Percentiles rank a stretch among this genome's conserved stretches.
These are phyloP conservation scores for Nematolebias whitei DNA, from an alignment of 2,113 vertebrate genomes.

Conservation along the genomic window DNA sequence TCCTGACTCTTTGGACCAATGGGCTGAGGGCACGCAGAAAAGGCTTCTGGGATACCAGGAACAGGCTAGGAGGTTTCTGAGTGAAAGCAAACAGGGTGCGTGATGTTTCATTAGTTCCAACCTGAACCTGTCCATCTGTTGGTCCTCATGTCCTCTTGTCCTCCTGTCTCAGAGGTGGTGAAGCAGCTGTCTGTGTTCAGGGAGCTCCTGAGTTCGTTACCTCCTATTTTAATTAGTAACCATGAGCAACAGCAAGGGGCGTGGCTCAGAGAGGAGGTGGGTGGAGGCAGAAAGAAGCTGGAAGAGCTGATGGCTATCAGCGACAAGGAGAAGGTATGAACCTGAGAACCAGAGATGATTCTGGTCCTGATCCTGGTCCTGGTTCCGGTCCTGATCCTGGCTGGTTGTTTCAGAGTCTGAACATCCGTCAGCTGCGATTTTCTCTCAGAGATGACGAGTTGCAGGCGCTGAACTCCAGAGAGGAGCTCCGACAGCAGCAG, in stretches of 20 bases:
- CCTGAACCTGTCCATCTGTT: not conserved
- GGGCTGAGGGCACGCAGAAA: slow-evolving; percentile 49
- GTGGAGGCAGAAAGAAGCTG: slow-evolving; percentile 27
- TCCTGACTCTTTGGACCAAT: slow-evolving; percentile 50
- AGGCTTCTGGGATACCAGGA: slow-evolving; percentile 68
- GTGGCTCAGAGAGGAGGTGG: slow-evolving; percentile 32
- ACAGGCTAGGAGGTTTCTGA: slow-evolving; percentile 40
- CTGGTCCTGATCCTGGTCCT: not conserved
- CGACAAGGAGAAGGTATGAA: slow-evolving; percentile 50
- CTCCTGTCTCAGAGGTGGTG: slow-evolving; percentile 48
- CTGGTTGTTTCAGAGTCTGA: slow-evolving; percentile 20
- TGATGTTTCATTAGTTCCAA: not conserved
- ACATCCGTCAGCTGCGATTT: slow-evolving; percentile 27
- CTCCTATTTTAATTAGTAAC: slow-evolving; percentile 34
- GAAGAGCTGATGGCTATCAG: slow-evolving; percentile 32
- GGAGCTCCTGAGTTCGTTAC: slow-evolving; percentile 30
- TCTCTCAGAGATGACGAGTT: slow-evolving; percentile 29
- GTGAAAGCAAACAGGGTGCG: slow-evolving; percentile 51
- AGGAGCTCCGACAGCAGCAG: slow-evolving; percentile 55
- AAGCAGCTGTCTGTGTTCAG: slow-evolving; percentile 38
- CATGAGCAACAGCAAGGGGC: slow-evolving; percentile 32
- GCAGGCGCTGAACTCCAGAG: slow-evolving; percentile 17
- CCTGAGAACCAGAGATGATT: not conserved
- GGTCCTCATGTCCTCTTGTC: not conserved
- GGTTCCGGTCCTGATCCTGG: too few relatives aligned